Conservation (phyloP, 2,113 vertebrate species). For the Phaethornis superciliosus region DNA sequence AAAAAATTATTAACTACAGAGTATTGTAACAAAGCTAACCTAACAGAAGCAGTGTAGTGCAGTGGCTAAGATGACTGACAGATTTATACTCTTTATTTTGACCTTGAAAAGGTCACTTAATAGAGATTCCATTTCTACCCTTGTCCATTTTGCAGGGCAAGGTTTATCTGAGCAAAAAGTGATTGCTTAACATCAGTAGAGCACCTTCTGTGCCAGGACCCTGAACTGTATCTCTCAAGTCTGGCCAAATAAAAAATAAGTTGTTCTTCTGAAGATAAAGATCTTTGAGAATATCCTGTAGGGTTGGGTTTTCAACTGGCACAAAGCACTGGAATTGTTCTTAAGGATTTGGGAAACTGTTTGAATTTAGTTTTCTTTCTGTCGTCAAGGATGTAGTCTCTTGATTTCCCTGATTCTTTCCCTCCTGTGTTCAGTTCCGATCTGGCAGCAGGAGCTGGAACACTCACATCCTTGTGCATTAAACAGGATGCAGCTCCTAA, state of each 20-base stretch:
- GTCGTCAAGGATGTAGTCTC: background rate
- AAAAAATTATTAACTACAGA: background rate
- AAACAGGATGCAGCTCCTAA: slow-evolving; percentile 62
- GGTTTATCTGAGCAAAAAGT: slow-evolving; percentile 23
- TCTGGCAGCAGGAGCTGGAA: slow-evolving; percentile 39
- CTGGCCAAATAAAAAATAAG: background rate
- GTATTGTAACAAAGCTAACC: background rate
- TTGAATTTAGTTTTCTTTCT: background rate
- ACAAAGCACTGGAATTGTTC: background rate
- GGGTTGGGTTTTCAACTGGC: background rate
- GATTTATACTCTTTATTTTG: background rate
- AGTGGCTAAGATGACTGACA: background rate
- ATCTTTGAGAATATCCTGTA: background rate
- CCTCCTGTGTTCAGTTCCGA: background rate
- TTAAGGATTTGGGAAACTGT: background rate
- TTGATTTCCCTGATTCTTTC: background rate
- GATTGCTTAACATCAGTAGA: background rate
- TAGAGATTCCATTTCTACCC: background rate
- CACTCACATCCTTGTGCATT: slow-evolving; percentile 20
- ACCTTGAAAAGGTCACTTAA: slow-evolving; percentile 5
- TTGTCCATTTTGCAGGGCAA: background rate
- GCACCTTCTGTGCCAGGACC: background rate
- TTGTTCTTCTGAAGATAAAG: background rate
- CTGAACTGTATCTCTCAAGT: background rate
- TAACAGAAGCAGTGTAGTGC: background rate